A percentile compares a stretch with the other conserved stretches of the same genome.
Evolutionary conservation across 2,797 vertebrate species (phyloP).

Genomic region (Phaenicophaeus curvirostris): DNA sequence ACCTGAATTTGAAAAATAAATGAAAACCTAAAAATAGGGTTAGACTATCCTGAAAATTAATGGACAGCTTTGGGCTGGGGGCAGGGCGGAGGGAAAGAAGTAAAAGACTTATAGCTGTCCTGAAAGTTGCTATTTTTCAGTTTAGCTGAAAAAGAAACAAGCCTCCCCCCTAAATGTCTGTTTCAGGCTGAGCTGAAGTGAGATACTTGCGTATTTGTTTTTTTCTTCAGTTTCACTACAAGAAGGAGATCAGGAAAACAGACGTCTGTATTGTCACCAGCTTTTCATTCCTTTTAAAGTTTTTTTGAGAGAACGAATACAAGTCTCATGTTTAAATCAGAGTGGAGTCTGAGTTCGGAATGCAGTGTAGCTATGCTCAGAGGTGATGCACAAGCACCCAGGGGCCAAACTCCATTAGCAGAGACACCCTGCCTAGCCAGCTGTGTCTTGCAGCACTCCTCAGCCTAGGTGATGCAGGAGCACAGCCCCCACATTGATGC

Average conservation of each 20-base stretch:
- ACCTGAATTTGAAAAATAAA: background rate
- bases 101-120: background rate
- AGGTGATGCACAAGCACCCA: accelerated
- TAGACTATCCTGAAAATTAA: conserved; percentile 13
- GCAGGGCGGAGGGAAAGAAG: accelerated
- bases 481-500: accelerated
- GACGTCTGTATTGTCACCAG: background rate
- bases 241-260: background rate
- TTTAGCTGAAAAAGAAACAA: background rate
- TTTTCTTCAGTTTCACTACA: background rate
- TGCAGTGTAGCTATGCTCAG: accelerated
- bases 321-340: background rate
- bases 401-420: background rate
- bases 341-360: background rate
- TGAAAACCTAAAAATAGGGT: conserved; percentile 1
- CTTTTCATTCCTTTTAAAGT: background rate
- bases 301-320: background rate
- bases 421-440: background rate
- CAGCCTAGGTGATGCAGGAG: background rate
- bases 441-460: background rate
- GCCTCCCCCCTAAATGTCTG: accelerated
- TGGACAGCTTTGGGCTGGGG: background rate
- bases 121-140: background rate
- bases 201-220: background rate
- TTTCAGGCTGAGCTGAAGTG: background rate